Evolutionary conservation across 2,888 invertebrate genomes (phyloP).

Genomic region (Steinernema scapterisci): DNA sequence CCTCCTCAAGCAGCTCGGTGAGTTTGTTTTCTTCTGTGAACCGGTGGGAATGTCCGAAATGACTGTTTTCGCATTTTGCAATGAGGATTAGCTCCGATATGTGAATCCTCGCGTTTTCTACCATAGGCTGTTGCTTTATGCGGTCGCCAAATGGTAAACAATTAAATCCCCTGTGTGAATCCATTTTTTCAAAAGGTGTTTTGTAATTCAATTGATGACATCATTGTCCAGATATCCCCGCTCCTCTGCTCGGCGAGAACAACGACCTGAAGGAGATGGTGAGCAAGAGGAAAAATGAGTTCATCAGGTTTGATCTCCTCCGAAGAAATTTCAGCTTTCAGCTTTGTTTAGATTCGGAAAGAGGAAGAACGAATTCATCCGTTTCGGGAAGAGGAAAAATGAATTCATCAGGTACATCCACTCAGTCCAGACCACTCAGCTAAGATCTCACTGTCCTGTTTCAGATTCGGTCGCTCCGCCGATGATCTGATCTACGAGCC

Average conservation of each 20-base stretch:
- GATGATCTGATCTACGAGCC: conserved; percentile 2
- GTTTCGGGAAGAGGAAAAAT: conserved; percentile 36
- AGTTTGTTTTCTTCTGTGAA: neutral
- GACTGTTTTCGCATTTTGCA: too few species aligned
- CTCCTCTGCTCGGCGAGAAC: neutral
- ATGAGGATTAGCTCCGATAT: too few species aligned
- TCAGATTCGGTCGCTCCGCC: conserved; percentile 36
- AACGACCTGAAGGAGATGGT: neutral
- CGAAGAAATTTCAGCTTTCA: neutral
- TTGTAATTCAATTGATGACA: conserved; percentile 1
- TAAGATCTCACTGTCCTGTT: neutral
- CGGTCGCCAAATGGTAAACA: neutral
- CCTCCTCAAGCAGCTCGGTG: conserved; percentile 1
- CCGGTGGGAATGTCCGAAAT: too few species aligned
- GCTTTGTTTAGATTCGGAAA: conserved; percentile 46
- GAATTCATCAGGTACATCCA: conserved; percentile 19
- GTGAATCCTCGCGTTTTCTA: too few species aligned
- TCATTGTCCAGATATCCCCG: neutral
- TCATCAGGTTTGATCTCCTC: neutral
- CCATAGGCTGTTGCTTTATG: too few species aligned
- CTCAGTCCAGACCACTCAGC: too few species aligned
- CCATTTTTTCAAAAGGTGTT: neutral
- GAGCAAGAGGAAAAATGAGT: conserved; percentile 18
- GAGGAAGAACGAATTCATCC: conserved; percentile 55
- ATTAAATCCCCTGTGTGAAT: conserved; percentile 21